phyloP scores from a whole-genome alignment of 2,113 vertebrate species.

The Podiceps cristatus region DNA sequence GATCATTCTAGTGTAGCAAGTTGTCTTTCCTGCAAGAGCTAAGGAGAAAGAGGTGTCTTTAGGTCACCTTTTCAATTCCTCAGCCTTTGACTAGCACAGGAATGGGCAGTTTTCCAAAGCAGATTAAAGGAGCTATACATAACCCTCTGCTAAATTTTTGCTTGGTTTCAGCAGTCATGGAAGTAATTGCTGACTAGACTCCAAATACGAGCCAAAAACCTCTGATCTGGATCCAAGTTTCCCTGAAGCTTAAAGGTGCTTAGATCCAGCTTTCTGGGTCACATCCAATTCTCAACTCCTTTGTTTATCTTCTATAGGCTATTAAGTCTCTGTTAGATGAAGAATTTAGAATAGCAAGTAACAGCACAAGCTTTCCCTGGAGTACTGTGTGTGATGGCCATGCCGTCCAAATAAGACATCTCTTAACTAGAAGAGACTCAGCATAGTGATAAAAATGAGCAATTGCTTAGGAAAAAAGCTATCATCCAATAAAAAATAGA shows the following conservation, averaged over 20 bases:
- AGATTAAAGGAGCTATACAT: conserved; percentile 19
- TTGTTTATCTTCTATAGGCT: conserved; percentile 24
- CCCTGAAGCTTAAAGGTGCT: conserved; percentile 34
- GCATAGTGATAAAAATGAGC: not conserved
- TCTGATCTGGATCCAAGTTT: conserved; percentile 50
- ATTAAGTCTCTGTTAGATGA: not conserved
- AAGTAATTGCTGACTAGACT: conserved; percentile 47
- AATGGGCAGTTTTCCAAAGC: conserved; percentile 25
- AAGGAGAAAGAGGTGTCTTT: not conserved
- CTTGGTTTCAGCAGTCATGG: conserved; percentile 12
- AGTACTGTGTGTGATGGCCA: not conserved
- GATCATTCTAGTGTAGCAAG: not conserved
- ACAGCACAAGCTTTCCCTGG: not conserved
- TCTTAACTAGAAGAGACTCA: not conserved
- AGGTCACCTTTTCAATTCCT: conserved; percentile 21
- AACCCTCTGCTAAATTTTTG: conserved; percentile 18
- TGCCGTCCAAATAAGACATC: not conserved
- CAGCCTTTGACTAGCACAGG: not conserved
- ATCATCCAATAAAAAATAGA: not conserved
- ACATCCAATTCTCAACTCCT: conserved; percentile 7
- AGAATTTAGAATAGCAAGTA: not conserved
- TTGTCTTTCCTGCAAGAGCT: not conserved
- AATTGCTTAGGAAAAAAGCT: not conserved
- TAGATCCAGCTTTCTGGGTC: conserved; percentile 36
- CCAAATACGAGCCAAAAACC: conserved; percentile 9